Conservation (phyloP, 1,140 invertebrate species). For the Oryctes rhinoceros region DNA sequence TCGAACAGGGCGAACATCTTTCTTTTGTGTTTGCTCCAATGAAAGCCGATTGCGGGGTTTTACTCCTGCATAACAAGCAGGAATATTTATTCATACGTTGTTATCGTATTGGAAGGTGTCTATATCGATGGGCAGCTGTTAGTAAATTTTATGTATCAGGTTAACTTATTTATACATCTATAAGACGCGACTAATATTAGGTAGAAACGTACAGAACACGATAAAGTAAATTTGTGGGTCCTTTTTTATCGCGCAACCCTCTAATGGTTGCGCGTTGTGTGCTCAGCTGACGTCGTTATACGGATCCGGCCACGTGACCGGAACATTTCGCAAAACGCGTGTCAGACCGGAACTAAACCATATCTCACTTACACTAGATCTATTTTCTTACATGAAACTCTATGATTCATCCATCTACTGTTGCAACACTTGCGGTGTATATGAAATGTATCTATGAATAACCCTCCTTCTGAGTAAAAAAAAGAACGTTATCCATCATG, state of each 20-base stretch:
- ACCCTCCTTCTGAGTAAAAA: too few relatives aligned
- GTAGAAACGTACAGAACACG: not conserved
- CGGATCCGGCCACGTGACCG: slow-evolving; percentile 54
- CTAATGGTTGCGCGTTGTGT: slow-evolving; percentile 18
- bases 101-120: too few relatives aligned
- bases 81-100: too few relatives aligned
- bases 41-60: slow-evolving; percentile 11
- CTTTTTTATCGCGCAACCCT: slow-evolving; percentile 6
- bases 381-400: slow-evolving; percentile 2
- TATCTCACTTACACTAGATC: slow-evolving; percentile 41
- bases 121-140: too few relatives aligned
- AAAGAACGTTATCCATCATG: too few relatives aligned
- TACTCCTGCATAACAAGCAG: not conserved
- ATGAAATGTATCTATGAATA: not conserved
- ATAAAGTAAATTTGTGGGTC: not conserved
- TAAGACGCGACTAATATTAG: not conserved
- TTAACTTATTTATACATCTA: not conserved
- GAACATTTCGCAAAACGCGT: slow-evolving; percentile 51
- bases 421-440: not conserved
- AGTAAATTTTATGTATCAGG: too few relatives aligned
- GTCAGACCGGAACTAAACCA: slow-evolving; percentile 52
- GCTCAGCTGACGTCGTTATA: slow-evolving; percentile 41
- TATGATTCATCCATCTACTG: slow-evolving; percentile 19
- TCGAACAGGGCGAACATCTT: not conserved
- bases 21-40: not conserved